These are phyloP conservation scores for Ceratina japonica DNA, from an alignment of 1,140 invertebrate genomes.

Conservation along the genomic window DNA sequence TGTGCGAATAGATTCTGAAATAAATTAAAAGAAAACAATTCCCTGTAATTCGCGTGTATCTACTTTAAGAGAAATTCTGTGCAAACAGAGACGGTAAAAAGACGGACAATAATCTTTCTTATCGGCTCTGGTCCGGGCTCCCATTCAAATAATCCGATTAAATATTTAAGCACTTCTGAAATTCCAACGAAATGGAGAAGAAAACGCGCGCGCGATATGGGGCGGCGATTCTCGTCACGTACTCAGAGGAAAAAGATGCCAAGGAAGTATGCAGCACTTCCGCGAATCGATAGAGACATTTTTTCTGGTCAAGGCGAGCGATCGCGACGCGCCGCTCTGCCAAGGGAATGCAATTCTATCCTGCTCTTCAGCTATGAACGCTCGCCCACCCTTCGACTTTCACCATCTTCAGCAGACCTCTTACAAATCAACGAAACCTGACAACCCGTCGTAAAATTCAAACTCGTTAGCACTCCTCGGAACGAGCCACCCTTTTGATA, in stretches of 20 bases:
- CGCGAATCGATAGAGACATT: conserved; percentile 24
- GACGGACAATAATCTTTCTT: no score
- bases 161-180: not conserved
- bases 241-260: not conserved
- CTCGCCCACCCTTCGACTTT: no score
- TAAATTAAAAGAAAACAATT: no score
- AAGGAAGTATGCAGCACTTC: not conserved
- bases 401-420: not conserved
- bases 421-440: not conserved
- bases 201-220: not conserved
- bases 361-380: not conserved
- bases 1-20: no score
- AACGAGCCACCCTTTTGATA: not conserved
- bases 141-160: not conserved
- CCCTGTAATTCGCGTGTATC: no score
- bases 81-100: no score
- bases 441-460: not conserved
- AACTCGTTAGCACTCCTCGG: not conserved
- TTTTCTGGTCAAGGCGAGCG: not conserved
- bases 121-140: no score
- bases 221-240: conserved; percentile 13
- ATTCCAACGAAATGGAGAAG: not conserved
- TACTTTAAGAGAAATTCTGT: no score
- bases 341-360: not conserved
- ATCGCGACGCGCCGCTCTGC: not conserved